A percentile compares a stretch with the other conserved stretches of the same genome.
Conservation (phyloP, 2,797 vertebrate species). For the Helarctos malayanus region DNA sequence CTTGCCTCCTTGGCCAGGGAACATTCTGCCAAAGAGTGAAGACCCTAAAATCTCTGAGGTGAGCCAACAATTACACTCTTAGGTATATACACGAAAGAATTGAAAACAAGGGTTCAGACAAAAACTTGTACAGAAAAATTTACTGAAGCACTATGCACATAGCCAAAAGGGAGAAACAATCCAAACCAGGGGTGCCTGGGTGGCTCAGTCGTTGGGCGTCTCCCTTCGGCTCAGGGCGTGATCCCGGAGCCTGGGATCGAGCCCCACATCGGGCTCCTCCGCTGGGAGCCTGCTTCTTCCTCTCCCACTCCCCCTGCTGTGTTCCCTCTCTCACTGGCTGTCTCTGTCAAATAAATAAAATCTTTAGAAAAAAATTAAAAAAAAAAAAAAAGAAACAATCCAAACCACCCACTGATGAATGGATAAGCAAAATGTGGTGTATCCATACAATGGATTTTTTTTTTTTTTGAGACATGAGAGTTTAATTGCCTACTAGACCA, state of each 20-base stretch:
- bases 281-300: too few species aligned
- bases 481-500: slow-evolving; percentile 66
- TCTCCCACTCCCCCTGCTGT: too few species aligned
- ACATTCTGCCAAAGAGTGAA: neutral
- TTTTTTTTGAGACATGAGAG: neutral
- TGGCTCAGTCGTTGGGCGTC: too few species aligned
- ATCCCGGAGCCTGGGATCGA: too few species aligned
- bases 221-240: too few species aligned
- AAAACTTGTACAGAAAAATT: neutral
- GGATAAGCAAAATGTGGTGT: neutral
- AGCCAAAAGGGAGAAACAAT: neutral
- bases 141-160: neutral
- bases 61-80: neutral
- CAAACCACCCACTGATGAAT: neutral
- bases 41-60: neutral
- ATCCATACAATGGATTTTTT: neutral
- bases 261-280: too few species aligned
- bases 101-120: neutral
- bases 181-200: too few species aligned
- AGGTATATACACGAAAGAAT: neutral
- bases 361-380: too few species aligned
- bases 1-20: neutral
- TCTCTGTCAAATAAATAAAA: too few species aligned
- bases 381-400: too few species aligned
- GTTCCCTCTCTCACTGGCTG: too few species aligned